Base-by-base conservation (phyloP, 2,797 vertebrate genomes). In the Thripadectes ignobilis region DNA sequence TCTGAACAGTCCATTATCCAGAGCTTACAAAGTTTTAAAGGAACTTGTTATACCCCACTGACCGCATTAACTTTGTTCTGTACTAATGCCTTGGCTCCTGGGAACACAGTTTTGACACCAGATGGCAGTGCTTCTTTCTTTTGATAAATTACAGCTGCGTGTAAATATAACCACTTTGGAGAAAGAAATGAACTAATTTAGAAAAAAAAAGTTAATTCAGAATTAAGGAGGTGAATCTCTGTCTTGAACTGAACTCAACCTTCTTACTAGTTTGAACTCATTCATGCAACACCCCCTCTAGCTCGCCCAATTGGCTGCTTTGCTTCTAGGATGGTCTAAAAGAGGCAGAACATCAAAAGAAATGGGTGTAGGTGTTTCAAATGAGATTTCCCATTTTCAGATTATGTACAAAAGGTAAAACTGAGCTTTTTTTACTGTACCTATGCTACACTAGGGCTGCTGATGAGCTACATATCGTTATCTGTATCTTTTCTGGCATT, bases 111-210 rank as follows among this genome's bases (percentile, higher is more conserved):
- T 85, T 57, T 58, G 79, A 91, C 96, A 77, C 49, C 82, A 96
- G 96, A 34, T 96, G 95, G 95, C 96, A 96, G 93, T 86, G 68
- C 61, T 58, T 58, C 75, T 80, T 87, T 61, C 52, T 86, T 34
- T 54, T 68, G 41, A 58, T 15, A 83, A 77, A 49, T 1, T 5
- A 7, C 59, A 84, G 20, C 23, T 14, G 16, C 29, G 17, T 4
- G 5, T 10, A 73, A 69, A 36, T 11, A 46, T 10, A 75, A 49
- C 9, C 54, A 29, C n/a, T 4, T 5, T 15, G 16, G 29, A 80
- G 78, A 63, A 75, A 84, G 19, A 66, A 66, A 88, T 26, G 3
- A 71, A 85, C 26, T 24, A 6, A 66, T 51, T 83, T 48, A 12
- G 9, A 22, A 18, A 15, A 36, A 48, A 73, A 38, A 32, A 7